These are phyloP conservation scores for Diacarnus erythraeanus DNA, from an alignment of 37 sponge, comb jelly and placozoan species.

Conservation along the genomic window DNA sequence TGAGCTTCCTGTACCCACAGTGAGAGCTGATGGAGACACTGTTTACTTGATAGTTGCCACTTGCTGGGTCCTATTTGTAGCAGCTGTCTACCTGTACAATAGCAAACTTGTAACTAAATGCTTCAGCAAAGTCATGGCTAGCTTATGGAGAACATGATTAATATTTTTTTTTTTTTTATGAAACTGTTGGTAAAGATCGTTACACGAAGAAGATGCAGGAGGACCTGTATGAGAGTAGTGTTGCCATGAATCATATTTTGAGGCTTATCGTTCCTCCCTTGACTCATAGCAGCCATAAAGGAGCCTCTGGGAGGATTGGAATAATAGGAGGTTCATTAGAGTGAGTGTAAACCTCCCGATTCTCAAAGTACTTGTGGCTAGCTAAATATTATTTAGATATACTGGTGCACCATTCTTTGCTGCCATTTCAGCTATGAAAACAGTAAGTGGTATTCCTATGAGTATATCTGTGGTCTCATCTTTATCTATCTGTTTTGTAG, in stretches of 20 bases:
- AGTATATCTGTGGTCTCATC: no score
- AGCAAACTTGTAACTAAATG: neutral
- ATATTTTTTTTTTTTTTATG: neutral
- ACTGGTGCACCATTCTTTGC: slow-evolving; percentile 98
- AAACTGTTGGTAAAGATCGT: neutral
- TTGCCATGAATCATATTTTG: neutral
- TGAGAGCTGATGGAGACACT: slow-evolving; percentile 5
- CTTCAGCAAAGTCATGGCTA: neutral
- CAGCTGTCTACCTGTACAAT: slow-evolving; percentile 9
- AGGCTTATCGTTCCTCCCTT: slow-evolving; percentile 27
- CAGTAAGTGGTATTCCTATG: slow-evolving; percentile 74
- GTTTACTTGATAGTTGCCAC: slow-evolving; percentile 9
- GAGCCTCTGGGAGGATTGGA: slow-evolving; percentile 74
- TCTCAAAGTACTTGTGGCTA: neutral
- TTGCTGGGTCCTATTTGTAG: slow-evolving; percentile 53
- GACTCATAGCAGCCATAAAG: slow-evolving; percentile 44
- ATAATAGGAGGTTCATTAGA: slow-evolving; percentile 82
- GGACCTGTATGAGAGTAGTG: no score
- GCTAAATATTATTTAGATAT: slow-evolving; percentile 45
- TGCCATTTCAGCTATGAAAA: slow-evolving; percentile 88
- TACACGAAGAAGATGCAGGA: neutral
- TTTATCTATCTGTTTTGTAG: slow-evolving; percentile 23
- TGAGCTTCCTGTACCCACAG: slow-evolving; percentile 31
- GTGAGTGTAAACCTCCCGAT: slow-evolving; percentile 27
- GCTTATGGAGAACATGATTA: neutral